Base-by-base conservation (phyloP, 2,888 invertebrate species). In the Cheilosia impressa region DNA sequence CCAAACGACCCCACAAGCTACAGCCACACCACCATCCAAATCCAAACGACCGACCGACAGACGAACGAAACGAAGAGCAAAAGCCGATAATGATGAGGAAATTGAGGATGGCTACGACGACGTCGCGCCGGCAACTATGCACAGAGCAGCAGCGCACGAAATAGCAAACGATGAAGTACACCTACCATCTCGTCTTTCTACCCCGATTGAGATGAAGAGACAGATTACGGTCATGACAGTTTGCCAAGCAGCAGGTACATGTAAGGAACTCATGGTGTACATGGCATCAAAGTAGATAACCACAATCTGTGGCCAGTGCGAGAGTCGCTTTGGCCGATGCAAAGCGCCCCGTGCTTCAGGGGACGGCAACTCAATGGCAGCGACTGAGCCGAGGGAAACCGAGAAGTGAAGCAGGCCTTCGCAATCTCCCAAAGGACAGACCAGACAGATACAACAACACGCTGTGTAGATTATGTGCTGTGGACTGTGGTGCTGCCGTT, bases 331-430 rank as follows among this genome's bases (percentile, higher is more conserved):
- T 43, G 27, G 60, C 43, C 50, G 53, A 41, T 58, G 34, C 24
- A 43, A 34, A 31, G 27, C 43, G 58, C 53, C 55, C 45, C 13
- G 22, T 58, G 34, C 34, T 41, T 24, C 65, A 52, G 24, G 52
- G 9, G 5, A 66, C 24, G 38, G 13, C 38, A 45, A 22, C 52
- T 31, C 52, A 41, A 75, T 38, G 10, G 13, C 63, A 41, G 9
- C 52, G 10, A 68, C 22, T 34, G 17, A 53, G 27, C 5, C 22
- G 47, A 75, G 80, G 71, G 34, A 80, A 85, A 76, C 69, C 62
- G 80, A 85, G 84, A 85, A 85, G 84, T 85, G 43, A 71, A 80
- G 55, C 55, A 76, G 65, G 66, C 75, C 84, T 75, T 80, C 58
- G 34, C 19, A 76, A 52, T 73, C 72, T 75, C 68, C 62, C 78